Evolutionary conservation across 1,140 invertebrate genomes (phyloP).

Genomic region (Listronotus bonariensis): DNA sequence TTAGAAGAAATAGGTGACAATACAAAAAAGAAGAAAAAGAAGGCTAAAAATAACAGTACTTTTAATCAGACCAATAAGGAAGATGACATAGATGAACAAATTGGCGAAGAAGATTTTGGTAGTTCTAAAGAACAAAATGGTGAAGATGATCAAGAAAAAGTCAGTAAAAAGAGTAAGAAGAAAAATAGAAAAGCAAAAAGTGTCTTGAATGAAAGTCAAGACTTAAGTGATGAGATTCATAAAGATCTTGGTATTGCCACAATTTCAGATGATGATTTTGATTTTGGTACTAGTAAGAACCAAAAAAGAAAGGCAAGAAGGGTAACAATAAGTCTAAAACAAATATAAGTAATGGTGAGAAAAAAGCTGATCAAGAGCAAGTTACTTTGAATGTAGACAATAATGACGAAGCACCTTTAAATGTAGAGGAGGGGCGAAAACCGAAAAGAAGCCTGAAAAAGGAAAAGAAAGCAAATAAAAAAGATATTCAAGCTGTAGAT

Average conservation of each 20-base stretch:
- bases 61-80: background rate
- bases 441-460: background rate
- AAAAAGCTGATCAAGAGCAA: no score
- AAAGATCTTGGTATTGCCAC: slow-evolving; percentile 19
- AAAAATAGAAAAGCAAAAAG: background rate
- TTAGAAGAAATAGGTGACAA: slow-evolving; percentile 34
- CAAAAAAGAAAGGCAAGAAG: slow-evolving; percentile 57
- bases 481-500: slow-evolving; percentile 12
- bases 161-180: slow-evolving; percentile 4
- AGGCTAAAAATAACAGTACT: background rate
- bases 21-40: slow-evolving; percentile 1
- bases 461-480: slow-evolving; percentile 36
- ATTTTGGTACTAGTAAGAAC: slow-evolving; percentile 58
- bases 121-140: no score
- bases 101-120: no score
- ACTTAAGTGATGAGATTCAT: background rate
- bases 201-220: background rate
- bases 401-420: background rate
- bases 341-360: no score
- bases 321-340: background rate
- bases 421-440: background rate
- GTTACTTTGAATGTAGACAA: no score
- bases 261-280: slow-evolving; percentile 44
- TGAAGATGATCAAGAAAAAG: background rate
- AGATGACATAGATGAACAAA: no score